Evolutionary conservation across 2,113 vertebrate species (phyloP), one percentile per base, ranked within the genome.

Genomic region (Seriola rivoliana): DNA sequence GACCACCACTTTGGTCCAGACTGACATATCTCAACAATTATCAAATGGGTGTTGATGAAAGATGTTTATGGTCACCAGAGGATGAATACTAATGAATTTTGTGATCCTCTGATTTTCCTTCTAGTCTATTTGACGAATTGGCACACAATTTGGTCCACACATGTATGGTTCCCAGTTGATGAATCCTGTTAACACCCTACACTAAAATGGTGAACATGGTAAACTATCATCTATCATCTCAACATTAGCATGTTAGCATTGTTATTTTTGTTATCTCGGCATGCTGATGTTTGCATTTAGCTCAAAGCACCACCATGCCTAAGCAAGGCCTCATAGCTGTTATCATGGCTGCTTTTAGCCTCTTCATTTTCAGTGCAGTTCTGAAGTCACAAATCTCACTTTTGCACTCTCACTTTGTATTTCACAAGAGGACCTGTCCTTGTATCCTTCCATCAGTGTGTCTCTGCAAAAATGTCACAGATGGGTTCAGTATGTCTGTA

Each of bases 401-500:
- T 76, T 32, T 32, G 14, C 42, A 11, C 36, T 71, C 19, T 79
- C 3, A 36, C 14, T 60, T 58, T 79, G 16, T 46, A 14, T 34
- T 50, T 14, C 32, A 65, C 29, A 34, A 16, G 8, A 38, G 17
- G 46, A 58, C 66, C 29, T 50, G 48, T 78, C 75, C 81, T 76
- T 80, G 55, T 58, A 52, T 62, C 42, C 21, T 17, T 71, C 11
- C 54, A 60, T 85, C 46, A 74, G 25, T 64, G 34, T 81, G 23
- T 59, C 59, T 32, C 57, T 71, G 50, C 40, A 70, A 34, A 50
- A 75, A 76, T 74, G 55, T 68, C 40, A 70, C 36, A 40, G 42
- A 82, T 46, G 50, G 58, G 66, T 68, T 85, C 74, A 81, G 13
- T 78, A 44, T 87, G 80, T 69, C 75, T 85, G 70, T 80, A 81